These are phyloP conservation scores for Hexactinellida sp. DNA, from an alignment of 37 sponge, comb jelly and placozoan species.

Conservation along the genomic window DNA sequence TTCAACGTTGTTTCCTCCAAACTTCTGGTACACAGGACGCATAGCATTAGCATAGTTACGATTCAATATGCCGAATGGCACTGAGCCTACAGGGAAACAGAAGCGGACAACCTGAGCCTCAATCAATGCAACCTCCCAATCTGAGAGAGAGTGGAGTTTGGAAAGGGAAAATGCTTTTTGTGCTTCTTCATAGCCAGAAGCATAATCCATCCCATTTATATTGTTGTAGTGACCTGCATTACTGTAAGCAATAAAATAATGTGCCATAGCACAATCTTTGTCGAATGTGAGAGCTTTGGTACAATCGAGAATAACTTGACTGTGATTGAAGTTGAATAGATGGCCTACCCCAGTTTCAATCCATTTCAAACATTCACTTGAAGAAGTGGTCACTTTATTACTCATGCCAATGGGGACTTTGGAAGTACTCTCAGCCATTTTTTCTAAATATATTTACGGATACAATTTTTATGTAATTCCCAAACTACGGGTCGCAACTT, in stretches of 20 bases:
- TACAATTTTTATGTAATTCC: no score
- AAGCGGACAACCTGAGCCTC: constrained; percentile 31
- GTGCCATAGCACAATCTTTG: constrained; percentile 35
- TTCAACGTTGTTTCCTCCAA: constrained; percentile 26
- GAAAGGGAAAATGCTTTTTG: constrained; percentile 21
- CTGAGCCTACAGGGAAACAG: constrained; percentile 26
- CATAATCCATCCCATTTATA: constrained; percentile 29
- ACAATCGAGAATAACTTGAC: constrained; percentile 37
- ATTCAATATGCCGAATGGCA: constrained; percentile 3
- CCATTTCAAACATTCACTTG: constrained; percentile 30
- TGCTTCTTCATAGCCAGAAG: constrained; percentile 25
- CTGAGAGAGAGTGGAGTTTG: background rate
- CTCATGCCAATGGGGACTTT: background rate
- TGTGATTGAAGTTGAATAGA: constrained; percentile 37
- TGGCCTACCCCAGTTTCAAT: constrained; percentile 25
- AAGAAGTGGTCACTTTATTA: constrained; percentile 33
- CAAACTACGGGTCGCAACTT: no score
- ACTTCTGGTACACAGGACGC: constrained; percentile 43
- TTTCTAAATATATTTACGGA: no score
- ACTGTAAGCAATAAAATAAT: constrained; percentile 44
- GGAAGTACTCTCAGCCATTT: no score
- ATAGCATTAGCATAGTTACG: constrained; percentile 30
- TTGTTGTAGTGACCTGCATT: constrained; percentile 50
- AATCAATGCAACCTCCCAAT: constrained; percentile 39
- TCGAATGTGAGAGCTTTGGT: constrained; percentile 25